Percentiles rank a stretch among this genome's conserved stretches.
These are phyloP conservation scores for Enteromius mattozi DNA, from an alignment of 2,797 vertebrate species.

Conservation along the genomic window DNA sequence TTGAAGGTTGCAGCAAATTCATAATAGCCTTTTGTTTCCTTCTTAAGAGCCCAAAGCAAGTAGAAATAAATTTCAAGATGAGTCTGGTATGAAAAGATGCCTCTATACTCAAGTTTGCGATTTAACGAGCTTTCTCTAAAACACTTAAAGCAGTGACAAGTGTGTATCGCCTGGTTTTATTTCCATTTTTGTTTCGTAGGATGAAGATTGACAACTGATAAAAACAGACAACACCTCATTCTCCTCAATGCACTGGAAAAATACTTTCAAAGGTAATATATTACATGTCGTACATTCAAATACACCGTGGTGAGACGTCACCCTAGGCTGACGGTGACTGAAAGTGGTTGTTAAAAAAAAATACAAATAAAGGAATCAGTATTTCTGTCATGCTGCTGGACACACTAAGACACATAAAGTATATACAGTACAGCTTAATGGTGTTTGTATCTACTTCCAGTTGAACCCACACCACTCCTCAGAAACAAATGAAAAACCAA, in stretches of 20 bases:
- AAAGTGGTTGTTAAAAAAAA: constrained; percentile 43
- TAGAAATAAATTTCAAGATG: not conserved
- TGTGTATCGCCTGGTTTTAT: constrained; percentile 40
- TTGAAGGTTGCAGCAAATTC: constrained; percentile 10
- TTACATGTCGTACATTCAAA: constrained; percentile 68
- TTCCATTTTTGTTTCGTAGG: constrained; percentile 46
- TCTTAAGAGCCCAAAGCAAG: not conserved
- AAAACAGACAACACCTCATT: constrained; percentile 64
- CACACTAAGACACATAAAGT: constrained; percentile 48
- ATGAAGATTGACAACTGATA: constrained; percentile 36
- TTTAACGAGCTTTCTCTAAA: not conserved
- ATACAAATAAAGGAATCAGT: constrained; percentile 43
- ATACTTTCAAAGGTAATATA: constrained; percentile 68
- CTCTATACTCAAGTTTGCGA: not conserved
- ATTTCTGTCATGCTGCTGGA: constrained; percentile 39
- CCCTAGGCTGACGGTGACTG: constrained; percentile 36
- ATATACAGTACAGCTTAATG: constrained; percentile 55
- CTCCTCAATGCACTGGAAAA: constrained; percentile 57
- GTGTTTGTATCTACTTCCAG: constrained; percentile 67
- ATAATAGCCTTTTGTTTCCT: constrained; percentile 7
- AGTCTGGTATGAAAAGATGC: not conserved
- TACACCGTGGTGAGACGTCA: constrained; percentile 57
- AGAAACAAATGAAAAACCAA: constrained; percentile 57
- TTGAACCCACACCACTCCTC: constrained; percentile 29
- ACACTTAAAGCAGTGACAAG: not conserved